A percentile compares a stretch with the other conserved stretches of the same genome.
These are phyloP conservation scores for Lordiphosa stackelbergi DNA, from an alignment of 1,140 invertebrate genomes.

Conservation along the genomic window DNA sequence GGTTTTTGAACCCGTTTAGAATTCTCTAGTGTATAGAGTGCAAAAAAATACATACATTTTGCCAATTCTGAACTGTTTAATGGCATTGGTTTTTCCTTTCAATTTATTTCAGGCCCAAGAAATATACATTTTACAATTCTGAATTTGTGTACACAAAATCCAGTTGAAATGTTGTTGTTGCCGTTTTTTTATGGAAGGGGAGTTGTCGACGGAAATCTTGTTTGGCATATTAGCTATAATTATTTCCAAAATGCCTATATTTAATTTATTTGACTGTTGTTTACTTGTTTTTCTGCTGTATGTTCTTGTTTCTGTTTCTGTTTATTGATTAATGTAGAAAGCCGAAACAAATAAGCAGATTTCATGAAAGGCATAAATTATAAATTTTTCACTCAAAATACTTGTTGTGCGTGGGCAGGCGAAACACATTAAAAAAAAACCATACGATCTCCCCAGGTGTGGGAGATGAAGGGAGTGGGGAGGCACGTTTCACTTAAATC, in stretches of 20 bases:
- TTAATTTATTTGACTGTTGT: conserved; percentile 46
- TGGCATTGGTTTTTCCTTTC: no score
- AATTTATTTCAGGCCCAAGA: no score
- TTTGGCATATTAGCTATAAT: conserved; percentile 43
- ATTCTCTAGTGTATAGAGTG: no score
- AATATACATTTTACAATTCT: no score
- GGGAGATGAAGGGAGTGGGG: background rate
- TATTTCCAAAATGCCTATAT: conserved; percentile 52
- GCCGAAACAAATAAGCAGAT: conserved; percentile 29
- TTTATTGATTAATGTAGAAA: conserved; percentile 56
- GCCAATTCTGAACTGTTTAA: no score
- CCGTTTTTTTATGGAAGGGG: no score
- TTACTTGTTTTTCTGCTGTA: conserved; percentile 19
- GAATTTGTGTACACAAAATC: no score
- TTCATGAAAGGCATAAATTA: conserved; percentile 48
- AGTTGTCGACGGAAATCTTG: background rate
- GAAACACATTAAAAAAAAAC: background rate
- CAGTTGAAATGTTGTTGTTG: no score
- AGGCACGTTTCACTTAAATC: background rate
- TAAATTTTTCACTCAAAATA: conserved; percentile 36
- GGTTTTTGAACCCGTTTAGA: no score
- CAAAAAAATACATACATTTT: no score
- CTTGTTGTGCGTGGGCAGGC: conserved; percentile 14
- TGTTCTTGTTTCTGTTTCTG: conserved; percentile 12
- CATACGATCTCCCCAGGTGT: background rate